Conservation (phyloP, 2,888 invertebrate genomes). For the Nipponacmea schrenckii region DNA sequence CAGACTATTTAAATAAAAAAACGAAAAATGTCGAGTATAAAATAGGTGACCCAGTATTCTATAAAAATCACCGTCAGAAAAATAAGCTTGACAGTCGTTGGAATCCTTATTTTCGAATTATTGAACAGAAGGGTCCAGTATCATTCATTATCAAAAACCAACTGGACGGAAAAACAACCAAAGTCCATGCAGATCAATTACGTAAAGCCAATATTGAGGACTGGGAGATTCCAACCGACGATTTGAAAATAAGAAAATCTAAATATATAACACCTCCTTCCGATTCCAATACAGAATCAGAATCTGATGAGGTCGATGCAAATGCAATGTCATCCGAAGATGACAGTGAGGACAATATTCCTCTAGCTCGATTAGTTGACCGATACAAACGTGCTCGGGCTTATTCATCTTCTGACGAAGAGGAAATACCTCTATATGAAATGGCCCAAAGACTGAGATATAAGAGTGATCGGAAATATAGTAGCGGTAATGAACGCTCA, state of each 20-base stretch:
- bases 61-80: constrained; percentile 23
- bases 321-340: background rate
- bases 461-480: too few relatives aligned
- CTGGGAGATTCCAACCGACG: constrained; percentile 18
- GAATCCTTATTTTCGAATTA: constrained; percentile 30
- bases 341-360: background rate
- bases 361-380: background rate
- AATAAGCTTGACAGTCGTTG: constrained; percentile 31
- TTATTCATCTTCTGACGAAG: constrained; percentile 8
- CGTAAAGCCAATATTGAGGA: constrained; percentile 10
- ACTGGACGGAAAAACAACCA: background rate
- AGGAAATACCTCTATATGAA: constrained; percentile 20
- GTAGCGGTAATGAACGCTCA: too few relatives aligned
- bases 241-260: constrained; percentile 7
- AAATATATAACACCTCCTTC: constrained; percentile 15
- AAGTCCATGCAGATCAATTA: constrained; percentile 16
- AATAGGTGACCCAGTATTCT: constrained; percentile 33
- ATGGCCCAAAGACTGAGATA: background rate
- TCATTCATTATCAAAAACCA: constrained; percentile 18
- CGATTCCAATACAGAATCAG: background rate
- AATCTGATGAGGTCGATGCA: background rate
- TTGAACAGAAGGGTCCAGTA: constrained; percentile 26
- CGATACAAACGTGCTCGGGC: background rate
- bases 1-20: constrained; percentile 26
- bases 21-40: constrained; percentile 23